Percentiles rank a stretch among this genome's conserved stretches.
These are phyloP conservation scores for Dryoscopus gambensis DNA, from an alignment of 2,113 vertebrate genomes.

Conservation along the genomic window DNA sequence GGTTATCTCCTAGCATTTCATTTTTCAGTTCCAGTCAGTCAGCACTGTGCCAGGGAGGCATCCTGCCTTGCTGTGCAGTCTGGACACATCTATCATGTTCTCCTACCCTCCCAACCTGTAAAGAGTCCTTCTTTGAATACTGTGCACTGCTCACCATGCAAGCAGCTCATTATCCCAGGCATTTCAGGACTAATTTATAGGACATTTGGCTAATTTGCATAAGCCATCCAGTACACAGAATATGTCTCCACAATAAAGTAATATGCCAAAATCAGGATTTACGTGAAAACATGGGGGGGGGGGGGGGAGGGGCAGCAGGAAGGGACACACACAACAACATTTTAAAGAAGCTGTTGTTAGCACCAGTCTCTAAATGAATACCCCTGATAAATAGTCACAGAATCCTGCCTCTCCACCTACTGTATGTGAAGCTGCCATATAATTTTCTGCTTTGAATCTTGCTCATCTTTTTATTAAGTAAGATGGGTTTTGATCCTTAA, in stretches of 20 bases:
- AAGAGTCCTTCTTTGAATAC: background rate
- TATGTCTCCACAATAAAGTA: conserved; percentile 49
- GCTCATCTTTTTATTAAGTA: conserved; percentile 40
- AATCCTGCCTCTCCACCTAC: conserved; percentile 12
- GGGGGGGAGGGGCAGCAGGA: background rate
- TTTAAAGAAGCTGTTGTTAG: conserved; percentile 5
- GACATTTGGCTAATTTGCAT: conserved; percentile 63
- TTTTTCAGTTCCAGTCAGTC: background rate
- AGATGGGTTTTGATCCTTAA: conserved; percentile 56
- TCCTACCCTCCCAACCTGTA: background rate
- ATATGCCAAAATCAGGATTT: conserved; percentile 38
- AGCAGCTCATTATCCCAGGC: conserved; percentile 28
- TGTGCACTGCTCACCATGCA: background rate
- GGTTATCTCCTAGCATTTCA: background rate
- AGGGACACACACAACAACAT: background rate
- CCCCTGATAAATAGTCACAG: background rate
- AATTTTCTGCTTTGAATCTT: conserved; percentile 58
- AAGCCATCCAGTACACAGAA: conserved; percentile 31
- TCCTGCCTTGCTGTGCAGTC: background rate
- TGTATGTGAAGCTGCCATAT: conserved; percentile 21
- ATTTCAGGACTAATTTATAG: conserved; percentile 53
- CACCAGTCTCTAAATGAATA: background rate
- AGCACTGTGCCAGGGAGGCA: background rate
- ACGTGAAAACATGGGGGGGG: background rate
- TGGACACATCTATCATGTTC: background rate